A percentile compares a stretch with the other conserved stretches of the same genome.
These are phyloP conservation scores for Rhincodon typus DNA, from an alignment of 2,797 vertebrate genomes.

Conservation along the genomic window DNA sequence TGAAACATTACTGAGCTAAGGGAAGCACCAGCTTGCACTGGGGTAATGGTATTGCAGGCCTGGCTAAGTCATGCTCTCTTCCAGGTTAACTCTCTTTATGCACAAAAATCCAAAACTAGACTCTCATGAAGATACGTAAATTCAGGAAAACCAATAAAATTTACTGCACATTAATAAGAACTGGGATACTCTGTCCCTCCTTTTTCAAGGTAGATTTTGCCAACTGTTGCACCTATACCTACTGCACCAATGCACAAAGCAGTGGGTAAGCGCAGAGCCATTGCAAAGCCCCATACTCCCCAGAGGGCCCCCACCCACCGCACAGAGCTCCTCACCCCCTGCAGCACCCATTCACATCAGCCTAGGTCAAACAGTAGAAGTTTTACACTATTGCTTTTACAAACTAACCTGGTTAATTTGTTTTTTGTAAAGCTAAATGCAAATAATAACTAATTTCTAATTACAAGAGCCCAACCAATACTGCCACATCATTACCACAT, in stretches of 20 bases:
- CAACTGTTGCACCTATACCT: not conserved
- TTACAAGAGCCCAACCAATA: not conserved
- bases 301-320: too few species aligned
- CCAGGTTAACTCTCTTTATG: not conserved
- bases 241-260: not conserved
- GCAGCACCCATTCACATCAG: not conserved
- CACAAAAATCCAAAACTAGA: not conserved
- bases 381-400: not conserved
- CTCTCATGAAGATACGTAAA: not conserved
- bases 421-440: not conserved
- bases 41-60: not conserved
- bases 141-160: not conserved
- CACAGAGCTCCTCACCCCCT: too few species aligned
- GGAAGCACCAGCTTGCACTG: not conserved
- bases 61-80: not conserved
- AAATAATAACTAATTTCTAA: not conserved
- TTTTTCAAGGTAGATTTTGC: not conserved
- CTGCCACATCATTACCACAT: not conserved
- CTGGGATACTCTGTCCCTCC: not conserved
- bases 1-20: not conserved
- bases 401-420: not conserved
- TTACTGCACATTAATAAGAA: not conserved
- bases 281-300: too few species aligned
- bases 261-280: not conserved
- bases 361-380: not conserved